Evolutionary conservation across 1,140 invertebrate species (phyloP).

Genomic region (Pararge aegeria): DNA sequence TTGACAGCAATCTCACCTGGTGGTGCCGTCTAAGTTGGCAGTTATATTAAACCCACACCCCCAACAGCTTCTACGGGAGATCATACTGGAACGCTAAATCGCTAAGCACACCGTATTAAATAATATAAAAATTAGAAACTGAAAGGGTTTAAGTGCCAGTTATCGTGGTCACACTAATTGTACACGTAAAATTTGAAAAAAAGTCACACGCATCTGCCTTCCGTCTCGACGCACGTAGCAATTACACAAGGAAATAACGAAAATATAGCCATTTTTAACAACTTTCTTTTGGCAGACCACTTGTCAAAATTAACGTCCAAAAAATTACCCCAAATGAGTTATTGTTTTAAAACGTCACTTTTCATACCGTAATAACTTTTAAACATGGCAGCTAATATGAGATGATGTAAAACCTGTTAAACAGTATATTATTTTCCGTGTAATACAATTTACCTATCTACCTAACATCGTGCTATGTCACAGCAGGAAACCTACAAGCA

Average conservation of each 20-base stretch:
- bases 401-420: conserved; percentile 11
- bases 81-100: too few relatives aligned
- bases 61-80: too few relatives aligned
- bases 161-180: conserved; percentile 35
- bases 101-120: too few relatives aligned
- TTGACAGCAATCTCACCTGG: too few relatives aligned
- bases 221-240: conserved; percentile 53
- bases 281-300: conserved; percentile 46
- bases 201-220: conserved; percentile 70
- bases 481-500: too few relatives aligned
- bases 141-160: not conserved
- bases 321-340: conserved; percentile 46
- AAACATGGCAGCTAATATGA: conserved; percentile 31
- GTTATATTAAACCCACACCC: too few relatives aligned
- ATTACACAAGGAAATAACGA: conserved; percentile 66
- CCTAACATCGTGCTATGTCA: not conserved
- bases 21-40: too few relatives aligned
- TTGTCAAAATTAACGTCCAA: conserved; percentile 41
- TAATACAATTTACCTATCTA: too few relatives aligned
- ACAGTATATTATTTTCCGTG: conserved; percentile 12
- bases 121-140: too few relatives aligned
- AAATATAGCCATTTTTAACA: conserved; percentile 61
- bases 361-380: conserved; percentile 24
- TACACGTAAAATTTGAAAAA: conserved; percentile 63
- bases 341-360: conserved; percentile 37